phyloP scores from a whole-genome alignment of 2,113 vertebrate genomes.

The Elephas maximus region DNA sequence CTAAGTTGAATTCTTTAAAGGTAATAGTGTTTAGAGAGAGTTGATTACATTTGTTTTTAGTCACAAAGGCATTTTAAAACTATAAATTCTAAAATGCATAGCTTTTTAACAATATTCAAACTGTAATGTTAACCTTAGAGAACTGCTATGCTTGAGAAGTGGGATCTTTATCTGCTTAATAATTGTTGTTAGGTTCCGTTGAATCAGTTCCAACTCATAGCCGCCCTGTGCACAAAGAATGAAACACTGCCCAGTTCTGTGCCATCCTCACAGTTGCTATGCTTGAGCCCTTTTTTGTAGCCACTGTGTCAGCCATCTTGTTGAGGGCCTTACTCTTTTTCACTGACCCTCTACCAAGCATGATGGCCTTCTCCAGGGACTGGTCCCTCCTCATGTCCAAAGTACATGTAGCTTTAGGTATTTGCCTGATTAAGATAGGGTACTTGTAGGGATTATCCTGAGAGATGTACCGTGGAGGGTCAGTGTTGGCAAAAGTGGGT shows the following conservation, averaged over 20 bases:
- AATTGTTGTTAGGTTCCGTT: no score
- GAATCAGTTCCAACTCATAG: no score
- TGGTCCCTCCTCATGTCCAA: no score
- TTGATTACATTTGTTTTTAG: background rate
- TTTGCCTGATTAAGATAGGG: background rate
- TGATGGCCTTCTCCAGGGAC: no score
- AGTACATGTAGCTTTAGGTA: background rate
- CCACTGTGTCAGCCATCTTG: no score
- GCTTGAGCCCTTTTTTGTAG: no score
- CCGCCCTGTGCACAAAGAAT: no score
- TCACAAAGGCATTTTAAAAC: conserved; percentile 35
- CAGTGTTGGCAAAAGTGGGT: background rate
- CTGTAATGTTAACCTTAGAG: background rate
- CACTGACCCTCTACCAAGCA: no score
- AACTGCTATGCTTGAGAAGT: conserved; percentile 42
- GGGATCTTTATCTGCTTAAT: background rate
- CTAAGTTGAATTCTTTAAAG: conserved; percentile 43
- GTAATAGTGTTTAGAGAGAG: background rate
- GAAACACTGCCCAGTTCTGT: no score
- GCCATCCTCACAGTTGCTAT: no score
- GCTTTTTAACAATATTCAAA: conserved; percentile 31
- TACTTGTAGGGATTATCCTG: background rate
- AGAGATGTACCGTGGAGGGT: background rate
- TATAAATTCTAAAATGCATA: conserved; percentile 45
- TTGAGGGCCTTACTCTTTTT: no score